A percentile compares a stretch with the other conserved stretches of the same genome.
These are phyloP conservation scores for Drosophila mercatorum DNA, from an alignment of 2,888 invertebrate genomes.

Conservation along the genomic window DNA sequence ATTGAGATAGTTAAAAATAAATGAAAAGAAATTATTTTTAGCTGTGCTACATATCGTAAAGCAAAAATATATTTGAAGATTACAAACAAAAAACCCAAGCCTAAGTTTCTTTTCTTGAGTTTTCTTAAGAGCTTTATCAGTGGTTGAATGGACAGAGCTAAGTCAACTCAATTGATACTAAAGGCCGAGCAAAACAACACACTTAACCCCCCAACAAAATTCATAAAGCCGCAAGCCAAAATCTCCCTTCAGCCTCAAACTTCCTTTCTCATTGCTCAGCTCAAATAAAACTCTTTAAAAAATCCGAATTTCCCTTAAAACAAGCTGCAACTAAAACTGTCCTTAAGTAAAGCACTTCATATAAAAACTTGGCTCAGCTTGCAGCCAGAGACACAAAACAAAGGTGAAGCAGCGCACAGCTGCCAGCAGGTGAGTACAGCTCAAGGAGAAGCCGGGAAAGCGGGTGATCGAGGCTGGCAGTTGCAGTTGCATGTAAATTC, in stretches of 20 bases:
- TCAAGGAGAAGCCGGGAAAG: conserved; percentile 5
- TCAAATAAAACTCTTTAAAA: not conserved
- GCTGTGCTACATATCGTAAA: too few species aligned
- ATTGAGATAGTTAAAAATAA: too few species aligned
- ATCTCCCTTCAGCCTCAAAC: not conserved
- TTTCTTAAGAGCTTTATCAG: too few species aligned
- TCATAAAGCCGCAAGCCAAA: too few species aligned
- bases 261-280: not conserved
- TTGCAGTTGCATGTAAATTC: conserved; percentile 74
- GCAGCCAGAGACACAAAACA: conserved; percentile 15
- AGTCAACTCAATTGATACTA: too few species aligned
- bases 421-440: conserved; percentile 36
- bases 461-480: not conserved
- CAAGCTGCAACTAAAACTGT: not conserved
- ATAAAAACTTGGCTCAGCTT: not conserved
- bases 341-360: not conserved
- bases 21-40: too few species aligned
- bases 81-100: too few species aligned
- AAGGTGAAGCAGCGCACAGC: conserved; percentile 17
- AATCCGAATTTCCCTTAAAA: not conserved
- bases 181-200: not conserved
- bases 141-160: too few species aligned
- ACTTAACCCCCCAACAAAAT: not conserved
- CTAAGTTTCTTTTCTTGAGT: too few species aligned
- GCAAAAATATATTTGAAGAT: too few species aligned